Percentiles rank a stretch among this genome's conserved stretches.
These are phyloP conservation scores for Diogma glabrata DNA, from an alignment of 2,888 invertebrate species.

Conservation along the genomic window DNA sequence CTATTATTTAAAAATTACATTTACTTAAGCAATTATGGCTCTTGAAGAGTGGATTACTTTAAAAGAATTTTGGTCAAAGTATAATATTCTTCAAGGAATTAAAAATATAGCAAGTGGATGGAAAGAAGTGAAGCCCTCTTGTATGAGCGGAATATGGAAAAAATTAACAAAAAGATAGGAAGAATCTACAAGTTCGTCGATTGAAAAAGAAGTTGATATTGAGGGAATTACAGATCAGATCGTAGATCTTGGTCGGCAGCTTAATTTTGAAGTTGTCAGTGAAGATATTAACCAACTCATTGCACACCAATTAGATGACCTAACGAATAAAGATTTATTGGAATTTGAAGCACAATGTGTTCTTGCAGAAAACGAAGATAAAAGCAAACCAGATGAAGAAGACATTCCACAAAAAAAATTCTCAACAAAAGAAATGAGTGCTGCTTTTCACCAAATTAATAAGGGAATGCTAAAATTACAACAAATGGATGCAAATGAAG, in stretches of 20 bases:
- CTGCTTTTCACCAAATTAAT: slow-evolving; percentile 7
- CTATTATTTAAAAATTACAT: slow-evolving; percentile 7
- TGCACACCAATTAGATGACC: slow-evolving; percentile 2
- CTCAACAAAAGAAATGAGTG: slow-evolving; percentile 9
- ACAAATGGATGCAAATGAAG: slow-evolving; percentile 6
- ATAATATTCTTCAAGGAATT: slow-evolving; percentile 8
- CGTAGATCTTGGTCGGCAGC: slow-evolving; percentile 6
- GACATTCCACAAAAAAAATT: slow-evolving; percentile 5
- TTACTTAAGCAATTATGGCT: slow-evolving; percentile 8
- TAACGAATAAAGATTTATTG: slow-evolving; percentile 3
- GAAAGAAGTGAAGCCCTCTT: slow-evolving; percentile 7
- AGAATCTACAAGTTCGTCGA: slow-evolving; percentile 8
- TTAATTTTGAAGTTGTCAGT: background rate
- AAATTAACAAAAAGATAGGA: slow-evolving; percentile 4
- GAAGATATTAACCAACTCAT: slow-evolving; percentile 7
- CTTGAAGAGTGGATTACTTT: slow-evolving; percentile 8
- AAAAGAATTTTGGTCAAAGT: slow-evolving; percentile 5
- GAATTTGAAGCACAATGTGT: slow-evolving; percentile 8
- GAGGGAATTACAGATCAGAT: slow-evolving; percentile 5
- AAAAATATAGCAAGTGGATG: slow-evolving; percentile 7
- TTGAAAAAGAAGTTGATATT: slow-evolving; percentile 7
- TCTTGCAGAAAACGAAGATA: slow-evolving; percentile 8
- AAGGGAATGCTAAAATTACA: slow-evolving; percentile 1
- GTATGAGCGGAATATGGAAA: slow-evolving; percentile 5
- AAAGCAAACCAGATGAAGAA: slow-evolving; percentile 8